Base-by-base conservation (phyloP, 2,888 invertebrate species). In the Acleris literana region DNA sequence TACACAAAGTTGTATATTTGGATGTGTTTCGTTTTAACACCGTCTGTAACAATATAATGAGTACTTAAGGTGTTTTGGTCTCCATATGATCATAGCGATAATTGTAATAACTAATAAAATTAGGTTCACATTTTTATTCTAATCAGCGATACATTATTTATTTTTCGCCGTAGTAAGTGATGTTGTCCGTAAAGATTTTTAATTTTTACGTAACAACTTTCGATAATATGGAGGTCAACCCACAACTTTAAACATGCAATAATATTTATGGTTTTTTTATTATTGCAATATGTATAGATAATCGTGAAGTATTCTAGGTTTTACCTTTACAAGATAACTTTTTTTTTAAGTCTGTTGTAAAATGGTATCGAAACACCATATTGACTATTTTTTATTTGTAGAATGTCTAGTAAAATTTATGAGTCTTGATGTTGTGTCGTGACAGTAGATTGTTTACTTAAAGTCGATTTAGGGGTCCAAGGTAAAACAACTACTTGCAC, bases 391-490 rank as follows among this genome's bases (percentile, higher is more conserved):
- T 67, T 61, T 22, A 33, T 57, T 57, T 63, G 60, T 69, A 70
- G 56, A 58, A 55, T n/a, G 29, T 58, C 52, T 68, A 65, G 64
- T 48, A 71, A 80, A 73, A 76, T 81, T 80, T 76, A 69, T 78
- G 84, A 79, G 75, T 88, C 84, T 90, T 75, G 83, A 83, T 90
- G 89, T 90, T 80, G 88, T 90, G 78, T 79, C 79, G 78, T 86
- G 74, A 76, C 75, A 69, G 73, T 82, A 81, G 80, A 76, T 74
- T 13, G 71, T 70, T 74, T 74, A 73, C 74, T 72, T 39, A 75
- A 60, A 58, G 16, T 63, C 17, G 54, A 67, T 69, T 72, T 73
- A 74, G 75, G 76, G 74, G 73, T 69, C 69, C 64, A 67, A 62
- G 44, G 48, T 70, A 55, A 60, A 57, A 57, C 25, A 57, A 65